phyloP scores from a whole-genome alignment of 2,888 invertebrate species.

The Nasonovia ribisnigri region DNA sequence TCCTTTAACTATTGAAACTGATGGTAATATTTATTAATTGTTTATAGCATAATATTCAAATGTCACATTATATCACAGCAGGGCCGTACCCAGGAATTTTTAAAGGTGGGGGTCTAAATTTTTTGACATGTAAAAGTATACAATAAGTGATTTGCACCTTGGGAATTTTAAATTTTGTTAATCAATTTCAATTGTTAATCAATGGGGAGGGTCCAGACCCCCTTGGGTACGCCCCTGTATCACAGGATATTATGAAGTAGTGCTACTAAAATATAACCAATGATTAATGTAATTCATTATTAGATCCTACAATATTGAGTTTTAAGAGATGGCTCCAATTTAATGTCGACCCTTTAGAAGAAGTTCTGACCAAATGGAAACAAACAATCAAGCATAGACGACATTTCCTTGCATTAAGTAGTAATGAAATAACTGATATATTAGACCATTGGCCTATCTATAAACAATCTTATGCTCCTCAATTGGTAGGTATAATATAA shows the following conservation, averaged over 20 bases:
- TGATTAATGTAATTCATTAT: not conserved
- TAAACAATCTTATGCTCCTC: constrained; percentile 29
- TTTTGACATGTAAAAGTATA: no score
- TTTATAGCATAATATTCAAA: no score
- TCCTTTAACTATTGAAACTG: not conserved
- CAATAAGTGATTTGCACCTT: no score
- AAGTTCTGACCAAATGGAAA: constrained; percentile 9
- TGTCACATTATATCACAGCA: not conserved
- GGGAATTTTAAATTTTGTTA: no score
- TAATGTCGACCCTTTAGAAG: constrained; percentile 19
- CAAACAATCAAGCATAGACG: not conserved
- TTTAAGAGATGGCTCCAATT: constrained; percentile 27
- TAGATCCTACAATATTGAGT: constrained; percentile 3
- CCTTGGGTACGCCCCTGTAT: no score
- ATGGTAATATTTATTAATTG: not conserved
- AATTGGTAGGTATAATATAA: constrained; percentile 37
- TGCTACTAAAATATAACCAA: not conserved
- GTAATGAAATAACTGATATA: constrained; percentile 35
- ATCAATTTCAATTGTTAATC: no score
- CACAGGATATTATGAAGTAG: not conserved
- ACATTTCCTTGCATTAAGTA: not conserved
- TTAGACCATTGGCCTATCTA: constrained; percentile 27
- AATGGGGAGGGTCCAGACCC: no score
- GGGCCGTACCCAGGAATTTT: no score
- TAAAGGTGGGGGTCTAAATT: no score